Conservation (phyloP, 2,888 invertebrate species). For the Serripes groenlandicus region DNA sequence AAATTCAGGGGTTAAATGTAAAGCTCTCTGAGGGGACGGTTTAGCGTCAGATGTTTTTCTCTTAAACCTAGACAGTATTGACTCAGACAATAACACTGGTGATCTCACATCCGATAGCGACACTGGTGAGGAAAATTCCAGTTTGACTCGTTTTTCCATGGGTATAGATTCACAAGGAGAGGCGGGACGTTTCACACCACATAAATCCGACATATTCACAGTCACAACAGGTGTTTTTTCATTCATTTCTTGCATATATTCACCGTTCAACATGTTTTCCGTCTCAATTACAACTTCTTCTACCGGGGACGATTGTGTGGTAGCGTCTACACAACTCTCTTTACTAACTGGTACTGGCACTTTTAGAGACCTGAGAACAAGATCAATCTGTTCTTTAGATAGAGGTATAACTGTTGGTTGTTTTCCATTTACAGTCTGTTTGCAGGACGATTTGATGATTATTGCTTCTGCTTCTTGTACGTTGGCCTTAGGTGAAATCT, state of each 20-base stretch:
- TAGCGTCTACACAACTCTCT: constrained; percentile 58
- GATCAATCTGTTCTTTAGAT: constrained; percentile 79
- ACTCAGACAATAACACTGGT: constrained; percentile 43
- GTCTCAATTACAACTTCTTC: constrained; percentile 35
- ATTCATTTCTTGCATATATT: constrained; percentile 60
- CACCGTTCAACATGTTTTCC: constrained; percentile 11
- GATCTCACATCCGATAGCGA: constrained; percentile 63
- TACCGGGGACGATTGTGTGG: constrained; percentile 50
- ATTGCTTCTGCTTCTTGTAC: constrained; percentile 57
- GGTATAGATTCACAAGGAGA: constrained; percentile 39
- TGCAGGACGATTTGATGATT: constrained; percentile 62
- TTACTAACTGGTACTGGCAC: constrained; percentile 73
- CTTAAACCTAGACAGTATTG: constrained; percentile 53
- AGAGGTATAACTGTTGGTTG: constrained; percentile 75
- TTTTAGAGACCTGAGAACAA: constrained; percentile 78
- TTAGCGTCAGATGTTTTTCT: constrained; percentile 57
- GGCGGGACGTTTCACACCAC: constrained; percentile 54
- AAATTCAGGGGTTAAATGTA: constrained; percentile 77
- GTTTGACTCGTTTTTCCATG: constrained; percentile 72
- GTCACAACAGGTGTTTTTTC: constrained; percentile 66
- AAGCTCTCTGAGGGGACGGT: constrained; percentile 73
- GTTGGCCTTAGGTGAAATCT: constrained; percentile 24
- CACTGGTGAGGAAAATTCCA: constrained; percentile 75
- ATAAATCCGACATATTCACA: constrained; percentile 41
- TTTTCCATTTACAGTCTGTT: constrained; percentile 50